Evolutionary conservation across 2,888 invertebrate species (phyloP).

Genomic region (Stenolophus ochropezus): DNA sequence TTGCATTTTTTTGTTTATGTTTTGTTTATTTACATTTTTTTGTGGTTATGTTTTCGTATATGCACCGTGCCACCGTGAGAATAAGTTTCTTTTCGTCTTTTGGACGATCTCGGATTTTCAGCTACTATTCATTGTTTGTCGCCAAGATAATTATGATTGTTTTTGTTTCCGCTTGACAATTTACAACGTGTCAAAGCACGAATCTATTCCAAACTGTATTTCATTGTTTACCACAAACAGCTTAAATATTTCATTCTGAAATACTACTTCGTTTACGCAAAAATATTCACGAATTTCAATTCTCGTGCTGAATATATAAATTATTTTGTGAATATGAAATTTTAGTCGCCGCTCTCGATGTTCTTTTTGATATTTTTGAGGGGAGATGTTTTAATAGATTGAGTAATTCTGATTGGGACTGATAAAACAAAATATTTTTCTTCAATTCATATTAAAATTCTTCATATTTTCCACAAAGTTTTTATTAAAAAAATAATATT

Average conservation of each 20-base stretch:
- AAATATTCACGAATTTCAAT: constrained; percentile 9
- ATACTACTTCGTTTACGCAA: not conserved
- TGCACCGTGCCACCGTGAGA: too few species aligned
- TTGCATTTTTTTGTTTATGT: too few species aligned
- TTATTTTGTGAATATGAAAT: constrained; percentile 3
- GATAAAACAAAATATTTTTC: not conserved
- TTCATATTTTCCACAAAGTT: not conserved
- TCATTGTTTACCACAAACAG: constrained; percentile 12
- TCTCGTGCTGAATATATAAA: not conserved
- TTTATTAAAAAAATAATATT: not conserved
- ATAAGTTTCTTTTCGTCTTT: too few species aligned
- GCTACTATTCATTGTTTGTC: constrained; percentile 44
- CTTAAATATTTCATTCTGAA: constrained; percentile 3
- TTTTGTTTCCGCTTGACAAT: constrained; percentile 27
- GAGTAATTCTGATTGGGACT: not conserved
- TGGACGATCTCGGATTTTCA: constrained; percentile 33
- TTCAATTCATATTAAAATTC: not conserved
- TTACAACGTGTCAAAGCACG: not conserved
- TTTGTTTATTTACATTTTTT: too few species aligned
- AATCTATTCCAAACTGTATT: constrained; percentile 25
- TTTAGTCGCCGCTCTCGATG: not conserved
- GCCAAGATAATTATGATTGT: constrained; percentile 46
- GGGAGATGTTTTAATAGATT: not conserved
- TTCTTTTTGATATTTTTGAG: not conserved
- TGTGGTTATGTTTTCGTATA: too few species aligned